Conservation (phyloP, 2,888 invertebrate genomes). For the Galerucella calmariensis region DNA sequence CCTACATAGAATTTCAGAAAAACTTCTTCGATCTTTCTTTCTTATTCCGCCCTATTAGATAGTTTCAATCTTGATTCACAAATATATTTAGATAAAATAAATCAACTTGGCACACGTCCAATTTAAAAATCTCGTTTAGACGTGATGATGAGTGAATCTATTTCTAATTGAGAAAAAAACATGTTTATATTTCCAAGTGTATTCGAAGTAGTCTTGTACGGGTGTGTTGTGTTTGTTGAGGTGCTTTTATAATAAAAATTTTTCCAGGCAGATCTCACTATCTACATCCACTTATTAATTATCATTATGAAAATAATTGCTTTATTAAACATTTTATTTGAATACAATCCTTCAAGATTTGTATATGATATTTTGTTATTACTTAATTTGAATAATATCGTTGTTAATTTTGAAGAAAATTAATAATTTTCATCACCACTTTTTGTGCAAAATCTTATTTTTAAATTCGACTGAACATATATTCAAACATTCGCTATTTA, state of each 20-base stretch:
- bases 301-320: no score
- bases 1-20: not conserved
- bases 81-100: constrained; percentile 22
- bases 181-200: constrained; percentile 41
- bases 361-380: no score
- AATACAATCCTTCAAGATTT: no score
- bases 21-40: not conserved
- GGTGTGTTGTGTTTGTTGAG: constrained; percentile 2
- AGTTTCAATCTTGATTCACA: not conserved
- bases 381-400: no score
- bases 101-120: constrained; percentile 40
- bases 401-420: not conserved
- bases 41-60: not conserved
- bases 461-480: constrained; percentile 1
- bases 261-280: not conserved
- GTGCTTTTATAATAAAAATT: not conserved
- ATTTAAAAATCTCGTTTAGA: constrained; percentile 23
- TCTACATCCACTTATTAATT: no score
- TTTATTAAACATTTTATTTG: no score
- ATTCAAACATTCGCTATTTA: constrained; percentile 3
- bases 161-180: constrained; percentile 43
- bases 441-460: not conserved
- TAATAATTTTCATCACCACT: not conserved
- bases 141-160: constrained; percentile 40
- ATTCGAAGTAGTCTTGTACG: constrained; percentile 36